Conservation (phyloP, 2,888 invertebrate species). For the Orthosia gothica region DNA sequence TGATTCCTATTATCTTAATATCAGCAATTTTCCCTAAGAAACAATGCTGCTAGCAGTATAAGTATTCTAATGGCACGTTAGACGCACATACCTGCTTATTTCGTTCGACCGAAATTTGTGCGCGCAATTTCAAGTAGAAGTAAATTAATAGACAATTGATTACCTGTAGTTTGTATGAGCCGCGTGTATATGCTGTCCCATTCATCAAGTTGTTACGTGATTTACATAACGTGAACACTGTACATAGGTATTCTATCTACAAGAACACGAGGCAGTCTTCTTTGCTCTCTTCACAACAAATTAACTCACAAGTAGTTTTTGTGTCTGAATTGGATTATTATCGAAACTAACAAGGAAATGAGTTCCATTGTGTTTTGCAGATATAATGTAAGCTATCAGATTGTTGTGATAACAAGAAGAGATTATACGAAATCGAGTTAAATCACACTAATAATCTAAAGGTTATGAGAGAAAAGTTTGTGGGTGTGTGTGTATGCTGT, state of each 20-base stretch:
- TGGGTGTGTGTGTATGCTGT: no score
- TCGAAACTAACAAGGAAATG: constrained; percentile 81
- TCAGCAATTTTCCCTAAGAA: constrained; percentile 39
- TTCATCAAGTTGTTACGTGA: constrained; percentile 68
- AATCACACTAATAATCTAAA: constrained; percentile 30
- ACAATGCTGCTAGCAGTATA: constrained; percentile 1
- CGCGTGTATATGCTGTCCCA: constrained; percentile 48
- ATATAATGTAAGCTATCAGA: constrained; percentile 78
- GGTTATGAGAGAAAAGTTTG: no score
- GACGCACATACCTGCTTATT: constrained; percentile 36
- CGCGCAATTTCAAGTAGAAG: constrained; percentile 23
- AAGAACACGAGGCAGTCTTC: constrained; percentile 57
- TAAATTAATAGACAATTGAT: constrained; percentile 46
- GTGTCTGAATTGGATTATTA: constrained; percentile 77
- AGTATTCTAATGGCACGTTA: constrained; percentile 24
- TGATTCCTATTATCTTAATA: constrained; percentile 58
- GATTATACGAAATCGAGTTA: constrained; percentile 65
- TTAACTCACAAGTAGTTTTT: constrained; percentile 71
- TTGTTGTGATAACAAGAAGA: constrained; percentile 79
- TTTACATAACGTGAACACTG: constrained; percentile 52
- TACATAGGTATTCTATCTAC: constrained; percentile 43
- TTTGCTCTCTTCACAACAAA: constrained; percentile 65
- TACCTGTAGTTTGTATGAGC: constrained; percentile 52
- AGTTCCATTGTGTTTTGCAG: constrained; percentile 79
- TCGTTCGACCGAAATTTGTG: constrained; percentile 30